Conservation (phyloP, 2,888 invertebrate species). For the Lepidochrysops patricia region DNA sequence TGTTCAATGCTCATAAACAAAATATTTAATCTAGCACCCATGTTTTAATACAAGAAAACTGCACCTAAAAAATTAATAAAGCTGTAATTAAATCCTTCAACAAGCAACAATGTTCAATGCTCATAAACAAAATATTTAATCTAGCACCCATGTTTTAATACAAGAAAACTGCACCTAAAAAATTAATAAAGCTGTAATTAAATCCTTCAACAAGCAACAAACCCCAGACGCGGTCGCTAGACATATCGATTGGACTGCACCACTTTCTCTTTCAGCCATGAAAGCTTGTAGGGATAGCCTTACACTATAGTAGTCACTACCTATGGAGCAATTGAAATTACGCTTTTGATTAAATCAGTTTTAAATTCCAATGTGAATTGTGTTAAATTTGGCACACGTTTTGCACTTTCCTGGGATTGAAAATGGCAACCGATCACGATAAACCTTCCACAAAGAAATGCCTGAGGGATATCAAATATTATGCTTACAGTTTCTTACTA, state of each 20-base stretch:
- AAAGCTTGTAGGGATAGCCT: background rate
- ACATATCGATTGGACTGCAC: conserved; percentile 3
- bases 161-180: background rate
- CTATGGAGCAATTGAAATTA: too few species aligned
- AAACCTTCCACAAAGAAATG: too few species aligned
- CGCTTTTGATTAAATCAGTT: too few species aligned
- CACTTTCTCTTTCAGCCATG: conserved; percentile 1
- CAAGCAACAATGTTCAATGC: background rate
- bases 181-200: background rate
- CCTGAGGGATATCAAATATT: too few species aligned
- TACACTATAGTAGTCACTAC: too few species aligned
- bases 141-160: background rate
- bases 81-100: background rate
- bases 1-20: background rate
- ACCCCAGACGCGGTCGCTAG: background rate
- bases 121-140: background rate
- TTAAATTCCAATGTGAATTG: too few species aligned
- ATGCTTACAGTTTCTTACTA: too few species aligned
- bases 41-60: background rate
- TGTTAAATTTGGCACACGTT: too few species aligned
- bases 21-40: background rate
- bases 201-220: background rate
- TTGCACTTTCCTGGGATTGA: too few species aligned
- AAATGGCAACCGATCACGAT: too few species aligned
- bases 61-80: background rate